phyloP scores from a whole-genome alignment of 2,888 invertebrate species.

The Piscicola geometra region DNA sequence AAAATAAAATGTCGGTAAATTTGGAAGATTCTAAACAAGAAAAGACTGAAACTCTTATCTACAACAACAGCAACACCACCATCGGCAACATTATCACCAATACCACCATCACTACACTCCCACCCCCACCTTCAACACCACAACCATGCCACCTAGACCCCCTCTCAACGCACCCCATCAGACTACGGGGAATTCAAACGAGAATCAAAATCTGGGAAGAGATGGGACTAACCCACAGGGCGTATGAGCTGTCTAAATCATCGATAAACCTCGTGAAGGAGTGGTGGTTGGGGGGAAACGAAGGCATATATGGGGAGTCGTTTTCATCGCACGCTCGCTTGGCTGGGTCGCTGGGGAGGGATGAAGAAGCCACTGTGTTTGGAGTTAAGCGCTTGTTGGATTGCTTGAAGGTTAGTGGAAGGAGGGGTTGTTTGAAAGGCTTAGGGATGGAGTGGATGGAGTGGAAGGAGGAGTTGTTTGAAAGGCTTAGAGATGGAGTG shows the following conservation, averaged over 20 bases:
- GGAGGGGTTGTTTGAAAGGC: background rate
- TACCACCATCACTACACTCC: no score
- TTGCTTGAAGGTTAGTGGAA: slow-evolving; percentile 3
- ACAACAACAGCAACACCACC: no score
- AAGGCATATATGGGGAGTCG: background rate
- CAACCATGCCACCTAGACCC: background rate
- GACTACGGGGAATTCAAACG: slow-evolving; percentile 1
- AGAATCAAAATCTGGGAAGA: slow-evolving; percentile 10
- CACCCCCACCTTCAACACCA: background rate
- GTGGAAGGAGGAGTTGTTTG: background rate
- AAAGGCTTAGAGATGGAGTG: background rate
- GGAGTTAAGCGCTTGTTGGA: background rate
- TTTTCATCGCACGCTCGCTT: background rate
- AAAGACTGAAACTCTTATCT: background rate
- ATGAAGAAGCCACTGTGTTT: background rate
- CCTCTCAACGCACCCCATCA: background rate
- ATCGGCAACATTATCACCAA: background rate
- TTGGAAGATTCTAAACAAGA: background rate
- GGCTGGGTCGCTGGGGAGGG: background rate
- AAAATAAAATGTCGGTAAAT: background rate
- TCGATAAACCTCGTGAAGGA: background rate
- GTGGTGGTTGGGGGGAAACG: background rate
- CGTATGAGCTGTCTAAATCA: background rate
- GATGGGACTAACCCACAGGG: slow-evolving; percentile 12
- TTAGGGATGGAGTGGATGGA: background rate